Conservation (phyloP, 2,797 vertebrate genomes). For the Xyrichtys novacula region DNA sequence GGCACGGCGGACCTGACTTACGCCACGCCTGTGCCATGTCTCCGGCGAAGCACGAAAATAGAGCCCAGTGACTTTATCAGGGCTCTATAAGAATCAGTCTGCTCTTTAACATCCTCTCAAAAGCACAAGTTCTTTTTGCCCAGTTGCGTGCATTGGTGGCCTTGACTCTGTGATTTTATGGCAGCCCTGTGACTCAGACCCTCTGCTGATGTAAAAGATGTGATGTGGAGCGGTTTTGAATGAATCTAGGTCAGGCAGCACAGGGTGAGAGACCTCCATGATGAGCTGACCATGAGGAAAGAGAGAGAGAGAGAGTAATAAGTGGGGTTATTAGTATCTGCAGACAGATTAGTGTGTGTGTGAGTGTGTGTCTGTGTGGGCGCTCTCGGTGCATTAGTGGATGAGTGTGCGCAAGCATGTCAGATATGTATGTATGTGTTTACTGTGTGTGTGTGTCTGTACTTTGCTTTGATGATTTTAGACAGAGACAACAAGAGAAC, state of each 20-base stretch:
- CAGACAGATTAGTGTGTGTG: conserved; percentile 33
- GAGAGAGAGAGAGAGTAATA: conserved; percentile 36
- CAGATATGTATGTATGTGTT: conserved; percentile 23
- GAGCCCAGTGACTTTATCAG: no score
- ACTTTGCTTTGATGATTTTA: conserved; percentile 29
- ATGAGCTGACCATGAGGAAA: conserved; percentile 46
- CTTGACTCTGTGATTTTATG: neutral
- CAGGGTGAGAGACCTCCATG: conserved; percentile 29
- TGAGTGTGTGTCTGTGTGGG: conserved; percentile 29
- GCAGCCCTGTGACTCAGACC: conserved; percentile 49
- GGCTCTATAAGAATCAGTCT: neutral
- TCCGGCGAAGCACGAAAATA: neutral
- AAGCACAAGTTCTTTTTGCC: neutral
- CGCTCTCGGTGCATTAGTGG: neutral
- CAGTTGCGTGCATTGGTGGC: conserved; percentile 4
- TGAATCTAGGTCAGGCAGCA: conserved; percentile 71
- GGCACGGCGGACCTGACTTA: no score
- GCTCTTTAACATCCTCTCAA: neutral
- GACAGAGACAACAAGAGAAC: conserved; percentile 13
- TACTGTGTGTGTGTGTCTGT: conserved; percentile 1
- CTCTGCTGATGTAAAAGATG: conserved; percentile 49
- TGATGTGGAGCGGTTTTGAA: conserved; percentile 43
- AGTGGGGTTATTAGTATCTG: conserved; percentile 49
- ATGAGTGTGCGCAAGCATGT: conserved; percentile 15
- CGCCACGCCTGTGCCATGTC: no score